Evolutionary conservation across 2,113 vertebrate species (phyloP).

Genomic region (Festucalex cinctus): DNA sequence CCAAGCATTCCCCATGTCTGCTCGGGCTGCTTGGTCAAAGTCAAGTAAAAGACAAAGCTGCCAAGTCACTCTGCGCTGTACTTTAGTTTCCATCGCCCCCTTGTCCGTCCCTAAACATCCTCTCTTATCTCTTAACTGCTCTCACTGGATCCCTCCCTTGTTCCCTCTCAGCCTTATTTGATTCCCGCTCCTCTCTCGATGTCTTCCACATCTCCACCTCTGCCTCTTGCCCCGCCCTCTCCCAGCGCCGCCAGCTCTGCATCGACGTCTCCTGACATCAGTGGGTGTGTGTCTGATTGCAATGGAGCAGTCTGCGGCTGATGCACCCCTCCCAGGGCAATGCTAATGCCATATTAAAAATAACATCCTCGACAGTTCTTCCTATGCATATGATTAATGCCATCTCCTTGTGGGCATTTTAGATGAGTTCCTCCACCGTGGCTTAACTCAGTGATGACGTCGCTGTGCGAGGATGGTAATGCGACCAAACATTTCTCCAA

Average conservation of each 20-base stretch:
- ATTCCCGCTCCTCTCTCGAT: constrained; percentile 31
- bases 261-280: constrained; percentile 62
- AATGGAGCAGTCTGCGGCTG: constrained; percentile 65
- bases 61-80: constrained; percentile 51
- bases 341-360: constrained; percentile 75
- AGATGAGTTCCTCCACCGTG: constrained; percentile 61
- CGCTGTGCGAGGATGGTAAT: constrained; percentile 31
- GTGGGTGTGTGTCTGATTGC: constrained; percentile 56
- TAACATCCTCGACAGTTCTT: constrained; percentile 67
- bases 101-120: constrained; percentile 39
- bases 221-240: constrained; percentile 29
- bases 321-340: constrained; percentile 66
- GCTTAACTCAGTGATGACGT: constrained; percentile 58
- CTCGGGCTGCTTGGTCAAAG: constrained; percentile 65
- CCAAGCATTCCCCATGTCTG: constrained; percentile 54
- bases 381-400: constrained; percentile 69
- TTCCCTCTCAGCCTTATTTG: constrained; percentile 35
- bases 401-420: constrained; percentile 68
- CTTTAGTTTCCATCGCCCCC: constrained; percentile 52
- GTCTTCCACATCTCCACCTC: constrained; percentile 6
- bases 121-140: constrained; percentile 38
- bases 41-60: constrained; percentile 74
- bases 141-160: constrained; percentile 37
- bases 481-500: constrained; percentile 28
- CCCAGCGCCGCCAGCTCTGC: constrained; percentile 54